Evolutionary conservation across 1,140 invertebrate genomes (phyloP), one percentile per base, ranked within the genome.

Genomic region (Tetranychus cinnabarinus): DNA sequence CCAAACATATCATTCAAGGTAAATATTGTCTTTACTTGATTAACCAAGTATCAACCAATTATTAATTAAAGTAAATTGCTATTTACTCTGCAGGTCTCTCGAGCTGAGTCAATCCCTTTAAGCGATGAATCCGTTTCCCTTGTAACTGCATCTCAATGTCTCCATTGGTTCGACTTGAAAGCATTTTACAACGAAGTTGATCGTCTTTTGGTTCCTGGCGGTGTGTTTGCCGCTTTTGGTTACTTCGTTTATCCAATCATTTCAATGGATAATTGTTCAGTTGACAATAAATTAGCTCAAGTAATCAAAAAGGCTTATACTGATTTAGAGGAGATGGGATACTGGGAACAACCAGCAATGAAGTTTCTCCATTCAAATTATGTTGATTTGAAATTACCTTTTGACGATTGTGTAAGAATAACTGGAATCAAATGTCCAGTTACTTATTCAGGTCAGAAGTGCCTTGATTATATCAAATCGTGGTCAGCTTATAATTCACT

Each of bases 61-160:
- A 42, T 42, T 42, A 42, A 42, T 42, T 10, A 6, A 10, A 42
- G 39, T 42, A 42, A 6, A 42, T 42, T 23, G 23, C 23, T 23
- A 23, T 60, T 47, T n/a, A 52, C n/a, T 31, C 42, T 13, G n/a
- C 35, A 63, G 46, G 69, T 73, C 10, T 66, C 67, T 34, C 56
- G 67, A 33, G 74, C 73, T 33, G 73, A 75, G 60, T 61, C 67
- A 15, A 65, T 74, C 3, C 62, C 66, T 35, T 66, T 71, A 55
- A 7, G 64, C 36, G 63, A 69, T 50, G 45, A 36, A 8, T 71
- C 69, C 39, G 67, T 68, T 13, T 65, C 72, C n/a, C 58, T 73
- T n/a, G 60, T 73, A n/a, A 71, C 70, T 2, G 65, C 68, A 12
- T 68, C 66, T 10, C 68, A 69, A 34, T 67, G 69, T 13, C 46